phyloP scores from a whole-genome alignment of 1,140 invertebrate genomes.

The Odontomachus brunneus region DNA sequence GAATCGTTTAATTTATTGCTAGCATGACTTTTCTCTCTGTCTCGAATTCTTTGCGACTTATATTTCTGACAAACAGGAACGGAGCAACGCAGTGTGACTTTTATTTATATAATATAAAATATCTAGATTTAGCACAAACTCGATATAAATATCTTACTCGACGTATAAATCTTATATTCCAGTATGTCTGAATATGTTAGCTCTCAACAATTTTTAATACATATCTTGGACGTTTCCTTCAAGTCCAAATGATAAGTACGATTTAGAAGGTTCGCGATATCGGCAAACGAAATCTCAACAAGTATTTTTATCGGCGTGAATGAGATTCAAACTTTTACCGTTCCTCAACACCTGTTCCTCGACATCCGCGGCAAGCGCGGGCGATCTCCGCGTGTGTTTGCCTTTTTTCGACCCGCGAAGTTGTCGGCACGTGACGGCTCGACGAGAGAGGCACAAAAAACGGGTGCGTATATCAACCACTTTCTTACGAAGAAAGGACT shows the following conservation, averaged over 20 bases:
- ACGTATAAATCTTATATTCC: background rate
- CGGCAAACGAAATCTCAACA: background rate
- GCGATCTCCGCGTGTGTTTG: background rate
- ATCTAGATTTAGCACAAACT: background rate
- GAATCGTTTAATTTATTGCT: background rate
- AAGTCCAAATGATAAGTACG: background rate
- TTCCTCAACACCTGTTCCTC: background rate
- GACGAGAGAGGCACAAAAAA: conserved; percentile 30
- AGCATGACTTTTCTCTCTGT: background rate
- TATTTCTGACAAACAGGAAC: background rate
- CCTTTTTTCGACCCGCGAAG: background rate
- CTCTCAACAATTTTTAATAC: background rate
- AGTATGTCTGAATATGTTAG: background rate
- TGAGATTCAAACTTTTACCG: background rate
- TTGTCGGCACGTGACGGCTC: conserved; percentile 3
- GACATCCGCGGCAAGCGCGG: background rate
- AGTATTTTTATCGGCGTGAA: background rate
- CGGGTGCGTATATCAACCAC: background rate
- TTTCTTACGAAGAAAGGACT: conserved; percentile 12
- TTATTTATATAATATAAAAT: background rate
- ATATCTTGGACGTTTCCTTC: background rate
- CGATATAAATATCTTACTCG: background rate
- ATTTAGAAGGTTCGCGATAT: background rate
- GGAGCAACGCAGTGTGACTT: too few species aligned
- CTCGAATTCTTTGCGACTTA: background rate